Percentiles rank a stretch among this genome's conserved stretches.
These are phyloP conservation scores for Dynastes maya DNA, from an alignment of 2,888 invertebrate species.

Conservation along the genomic window DNA sequence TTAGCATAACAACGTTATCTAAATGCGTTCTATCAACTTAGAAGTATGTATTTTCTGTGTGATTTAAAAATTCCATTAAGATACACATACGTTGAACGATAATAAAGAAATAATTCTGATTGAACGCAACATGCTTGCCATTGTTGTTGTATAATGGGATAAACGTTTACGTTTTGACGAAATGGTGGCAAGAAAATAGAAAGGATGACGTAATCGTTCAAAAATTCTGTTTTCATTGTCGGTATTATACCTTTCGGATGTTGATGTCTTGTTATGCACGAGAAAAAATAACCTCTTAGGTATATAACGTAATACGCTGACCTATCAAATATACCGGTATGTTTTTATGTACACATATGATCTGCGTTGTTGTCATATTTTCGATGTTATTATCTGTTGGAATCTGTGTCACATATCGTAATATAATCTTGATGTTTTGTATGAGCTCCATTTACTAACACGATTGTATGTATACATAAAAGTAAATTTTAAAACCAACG, in stretches of 20 bases:
- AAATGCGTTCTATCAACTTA: constrained; percentile 3
- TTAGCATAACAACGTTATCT: constrained; percentile 35
- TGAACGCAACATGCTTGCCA: background rate
- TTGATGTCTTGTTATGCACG: constrained; percentile 4
- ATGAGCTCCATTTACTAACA: background rate
- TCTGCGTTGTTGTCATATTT: background rate
- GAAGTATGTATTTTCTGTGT: constrained; percentile 4
- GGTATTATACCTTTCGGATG: constrained; percentile 1
- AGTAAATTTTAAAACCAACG: no score
- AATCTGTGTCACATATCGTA: constrained; percentile 40
- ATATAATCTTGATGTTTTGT: constrained; percentile 28
- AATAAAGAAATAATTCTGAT: background rate
- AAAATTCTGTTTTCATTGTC: constrained; percentile 31
- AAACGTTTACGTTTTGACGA: constrained; percentile 5
- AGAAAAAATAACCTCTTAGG: constrained; percentile 16
- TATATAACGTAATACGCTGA: background rate
- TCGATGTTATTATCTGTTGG: constrained; percentile 8
- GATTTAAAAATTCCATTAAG: constrained; percentile 28
- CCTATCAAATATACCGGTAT: background rate
- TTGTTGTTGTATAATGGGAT: background rate
- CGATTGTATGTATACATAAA: no score
- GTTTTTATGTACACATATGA: background rate
- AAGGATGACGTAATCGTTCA: constrained; percentile 27
- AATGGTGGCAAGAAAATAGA: constrained; percentile 15
- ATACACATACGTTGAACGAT: constrained; percentile 6